Percentiles rank a stretch among this genome's conserved stretches.
These are phyloP conservation scores for Troides helena DNA, from an alignment of 2,888 invertebrate species.

Conservation along the genomic window DNA sequence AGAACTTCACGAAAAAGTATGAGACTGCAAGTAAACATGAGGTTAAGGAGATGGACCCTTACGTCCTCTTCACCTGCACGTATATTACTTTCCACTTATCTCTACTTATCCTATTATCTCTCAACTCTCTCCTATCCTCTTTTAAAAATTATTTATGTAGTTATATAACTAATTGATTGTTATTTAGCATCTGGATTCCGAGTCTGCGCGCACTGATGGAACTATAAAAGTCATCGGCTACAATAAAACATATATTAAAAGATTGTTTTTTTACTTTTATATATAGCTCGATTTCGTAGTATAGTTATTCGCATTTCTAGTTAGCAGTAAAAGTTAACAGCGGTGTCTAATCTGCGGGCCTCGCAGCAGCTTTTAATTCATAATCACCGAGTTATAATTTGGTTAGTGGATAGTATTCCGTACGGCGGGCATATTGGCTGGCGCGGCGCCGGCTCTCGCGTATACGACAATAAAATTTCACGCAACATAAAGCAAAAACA, in stretches of 20 bases:
- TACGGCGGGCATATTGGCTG: constrained; percentile 31
- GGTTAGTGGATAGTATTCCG: constrained; percentile 33
- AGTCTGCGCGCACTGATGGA: background rate
- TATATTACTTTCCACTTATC: no score
- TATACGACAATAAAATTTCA: constrained; percentile 76
- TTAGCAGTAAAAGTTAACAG: constrained; percentile 24
- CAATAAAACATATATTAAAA: background rate
- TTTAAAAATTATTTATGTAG: no score
- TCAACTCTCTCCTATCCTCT: no score
- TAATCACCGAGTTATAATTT: constrained; percentile 30
- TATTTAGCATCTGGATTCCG: no score
- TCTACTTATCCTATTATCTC: no score
- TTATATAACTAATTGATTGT: no score
- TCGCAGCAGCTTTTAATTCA: constrained; percentile 22
- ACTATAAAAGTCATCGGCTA: background rate
- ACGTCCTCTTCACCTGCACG: no score
- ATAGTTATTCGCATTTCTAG: constrained; percentile 1
- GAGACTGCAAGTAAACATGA: no score
- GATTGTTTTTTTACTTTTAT: background rate
- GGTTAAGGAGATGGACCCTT: no score
- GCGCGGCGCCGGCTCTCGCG: constrained; percentile 48
- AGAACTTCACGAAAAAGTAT: no score
- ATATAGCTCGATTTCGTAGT: background rate
- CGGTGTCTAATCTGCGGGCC: constrained; percentile 13
- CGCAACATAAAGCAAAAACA: constrained; percentile 80